Base-by-base conservation (phyloP, 2,797 vertebrate species). In the Acanthurus lineatus region DNA sequence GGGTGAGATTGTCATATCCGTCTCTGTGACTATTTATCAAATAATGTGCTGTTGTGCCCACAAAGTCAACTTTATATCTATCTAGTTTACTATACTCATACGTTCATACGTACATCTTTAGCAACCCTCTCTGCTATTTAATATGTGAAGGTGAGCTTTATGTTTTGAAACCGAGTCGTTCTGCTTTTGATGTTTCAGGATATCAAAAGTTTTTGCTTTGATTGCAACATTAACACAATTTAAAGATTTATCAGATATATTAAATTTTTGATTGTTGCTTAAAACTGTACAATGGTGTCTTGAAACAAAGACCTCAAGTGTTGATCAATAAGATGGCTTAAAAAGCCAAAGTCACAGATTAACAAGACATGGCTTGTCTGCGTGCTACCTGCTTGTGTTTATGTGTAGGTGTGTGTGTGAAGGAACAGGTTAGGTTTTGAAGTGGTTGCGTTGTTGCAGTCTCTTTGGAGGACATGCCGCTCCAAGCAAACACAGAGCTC, bases 401-500 rank as follows among this genome's bases (percentile, higher is more conserved):
- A 57, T 68, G 84, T 79, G 74, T 81, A 78, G 57, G 68, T 69
- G 70, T 77, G 69, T 40, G 51, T 52, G 20, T 65, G 20, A 71
- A 60, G 42, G 81, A 88, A 85, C 82, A 76, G 84, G 88, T 54
- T 72, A 59, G 85, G 76, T 85, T 91, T 91, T 89, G 83, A 93
- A 88, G 89, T 85, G 81, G 86, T 73, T 87, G 88, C 40, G 45
- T 76, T 85, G 85, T 85, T 79, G 88, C 81, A 81, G 80, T 83
- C 72, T 87, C 85, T 92, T 78, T 85, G 76, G 91, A 92, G 92
- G 88, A 92, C 91, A 77, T 73, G 82, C 76, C 87, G 83, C 84
- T 86, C 78, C 86, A 91, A 96, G 94, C 95, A 97, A 96, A 97
- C 94, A 97, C 84, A 83, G 80, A 76, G 93, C 83, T 90, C 94